Evolutionary conservation across 1,140 invertebrate species (phyloP), one percentile per base, ranked within the genome.

Genomic region (Anoplolepis gracilipes): DNA sequence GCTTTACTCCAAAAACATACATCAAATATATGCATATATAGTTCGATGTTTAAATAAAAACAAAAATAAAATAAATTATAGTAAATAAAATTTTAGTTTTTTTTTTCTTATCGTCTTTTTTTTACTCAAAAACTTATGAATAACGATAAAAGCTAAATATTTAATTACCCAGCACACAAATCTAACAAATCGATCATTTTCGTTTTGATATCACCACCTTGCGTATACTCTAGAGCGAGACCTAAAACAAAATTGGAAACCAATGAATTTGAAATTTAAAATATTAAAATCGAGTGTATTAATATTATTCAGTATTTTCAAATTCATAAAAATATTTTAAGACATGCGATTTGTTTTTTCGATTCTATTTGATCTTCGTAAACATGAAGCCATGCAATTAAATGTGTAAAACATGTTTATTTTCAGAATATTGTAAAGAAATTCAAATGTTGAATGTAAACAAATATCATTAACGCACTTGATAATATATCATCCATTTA

Each of bases 151-250:
- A 62, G 28, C 1, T 19, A 57, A 77, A 72, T 33, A 67, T 85
- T 42, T n/a, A 91, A 94, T 95, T 94, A 97, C 97, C 94, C 94
- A 3, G 90, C 76, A 46, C 94, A 92, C 22, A 97, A 92, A 87
- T 97, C 96, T 55, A 97, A 90, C 0, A 97, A 94, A 91, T 97
- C 96, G 53, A 97, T 96, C 85, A 96, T 96, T 89, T 96, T 96
- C 30, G 90, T 96, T 90, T 95, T 96, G 30, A 95, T 92, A 78
- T 94, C 92, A 19, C 95, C 95, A 33, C 95, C 95, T 91, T 96
- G 95, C 0, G 93, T 92, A 76, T 96, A 96, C 90, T 96, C 96
- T 86, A 96, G 90, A 49, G 95, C 95, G 33, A 96, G 94, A 25
- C 97, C 97, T 95, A 59, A 6, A 36, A 36, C 3, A 36, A 36